These are phyloP conservation scores for Siderastrea radians DNA, from an alignment of 92 coral and sea anemone genomes.

Conservation along the genomic window DNA sequence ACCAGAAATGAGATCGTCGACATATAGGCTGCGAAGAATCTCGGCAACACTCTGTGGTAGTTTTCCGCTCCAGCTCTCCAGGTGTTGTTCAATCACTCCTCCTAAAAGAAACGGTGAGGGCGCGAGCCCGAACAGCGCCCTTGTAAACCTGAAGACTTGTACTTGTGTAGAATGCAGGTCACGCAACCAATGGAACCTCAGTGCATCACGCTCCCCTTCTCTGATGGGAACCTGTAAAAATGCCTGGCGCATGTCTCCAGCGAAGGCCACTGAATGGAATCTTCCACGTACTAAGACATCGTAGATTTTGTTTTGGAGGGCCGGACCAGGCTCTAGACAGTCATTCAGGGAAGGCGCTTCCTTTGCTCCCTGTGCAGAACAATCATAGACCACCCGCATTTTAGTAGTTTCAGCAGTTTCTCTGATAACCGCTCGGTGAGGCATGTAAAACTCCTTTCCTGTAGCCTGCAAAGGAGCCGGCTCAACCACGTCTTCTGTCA, in stretches of 20 bases:
- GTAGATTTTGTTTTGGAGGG: constrained; percentile 37
- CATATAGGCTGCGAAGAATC: constrained; percentile 21
- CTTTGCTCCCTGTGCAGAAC: constrained; percentile 39
- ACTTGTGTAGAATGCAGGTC: constrained; percentile 24
- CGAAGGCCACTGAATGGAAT: constrained; percentile 30
- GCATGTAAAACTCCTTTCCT: constrained; percentile 38
- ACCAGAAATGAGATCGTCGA: background rate
- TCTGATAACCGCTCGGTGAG: constrained; percentile 39
- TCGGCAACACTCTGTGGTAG: constrained; percentile 27
- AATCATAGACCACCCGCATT: constrained; percentile 22
- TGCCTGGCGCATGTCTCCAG: constrained; percentile 45
- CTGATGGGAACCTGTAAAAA: constrained; percentile 44
- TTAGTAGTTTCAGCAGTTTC: constrained; percentile 24
- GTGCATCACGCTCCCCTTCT: constrained; percentile 25
- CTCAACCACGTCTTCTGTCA: constrained; percentile 54
- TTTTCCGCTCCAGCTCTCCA: constrained; percentile 15
- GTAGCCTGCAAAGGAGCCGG: constrained; percentile 24
- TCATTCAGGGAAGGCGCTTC: constrained; percentile 42
- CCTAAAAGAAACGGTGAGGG: constrained; percentile 38
- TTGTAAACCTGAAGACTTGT: constrained; percentile 39
- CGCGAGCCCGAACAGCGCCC: constrained; percentile 31
- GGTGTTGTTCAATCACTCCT: constrained; percentile 38
- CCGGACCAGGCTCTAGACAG: constrained; percentile 37
- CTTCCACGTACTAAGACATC: constrained; percentile 39
- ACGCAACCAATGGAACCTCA: constrained; percentile 13